Evolutionary conservation across 2,888 invertebrate species (phyloP).

Genomic region (Ametastegia equiseti): DNA sequence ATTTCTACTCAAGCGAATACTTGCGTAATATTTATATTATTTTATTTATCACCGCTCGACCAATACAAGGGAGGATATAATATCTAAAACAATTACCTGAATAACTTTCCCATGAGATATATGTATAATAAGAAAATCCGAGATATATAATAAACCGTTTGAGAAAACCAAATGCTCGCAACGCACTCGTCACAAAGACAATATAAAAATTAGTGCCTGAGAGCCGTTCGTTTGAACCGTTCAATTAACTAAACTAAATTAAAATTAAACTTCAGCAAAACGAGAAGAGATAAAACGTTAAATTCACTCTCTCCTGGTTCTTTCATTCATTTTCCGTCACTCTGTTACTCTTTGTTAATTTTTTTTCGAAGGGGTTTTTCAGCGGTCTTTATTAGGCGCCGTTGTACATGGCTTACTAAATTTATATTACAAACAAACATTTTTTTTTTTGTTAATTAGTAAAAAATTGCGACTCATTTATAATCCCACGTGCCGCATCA

Average conservation of each 20-base stretch:
- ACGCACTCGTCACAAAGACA: conserved; percentile 30
- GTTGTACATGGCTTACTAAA: neutral
- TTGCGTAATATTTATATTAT: neutral
- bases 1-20: neutral
- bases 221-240: conserved; percentile 35
- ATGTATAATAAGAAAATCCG: neutral
- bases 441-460: too few relatives aligned
- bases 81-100: neutral
- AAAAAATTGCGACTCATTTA: conserved; percentile 17
- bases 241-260: neutral
- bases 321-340: neutral
- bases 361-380: conserved; percentile 7
- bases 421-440: too few relatives aligned
- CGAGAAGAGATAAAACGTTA: neutral
- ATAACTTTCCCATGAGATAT: neutral
- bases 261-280: neutral
- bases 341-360: neutral
- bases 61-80: too few relatives aligned
- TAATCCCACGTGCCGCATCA: neutral
- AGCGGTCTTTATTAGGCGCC: conserved; percentile 15
- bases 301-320: too few relatives aligned
- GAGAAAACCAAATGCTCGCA: neutral
- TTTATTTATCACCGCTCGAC: neutral
- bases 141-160: neutral
- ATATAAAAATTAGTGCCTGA: conserved; percentile 25